A percentile compares a stretch with the other conserved stretches of the same genome.
These are phyloP conservation scores for Automeris io DNA, from an alignment of 2,888 invertebrate species.

Conservation along the genomic window DNA sequence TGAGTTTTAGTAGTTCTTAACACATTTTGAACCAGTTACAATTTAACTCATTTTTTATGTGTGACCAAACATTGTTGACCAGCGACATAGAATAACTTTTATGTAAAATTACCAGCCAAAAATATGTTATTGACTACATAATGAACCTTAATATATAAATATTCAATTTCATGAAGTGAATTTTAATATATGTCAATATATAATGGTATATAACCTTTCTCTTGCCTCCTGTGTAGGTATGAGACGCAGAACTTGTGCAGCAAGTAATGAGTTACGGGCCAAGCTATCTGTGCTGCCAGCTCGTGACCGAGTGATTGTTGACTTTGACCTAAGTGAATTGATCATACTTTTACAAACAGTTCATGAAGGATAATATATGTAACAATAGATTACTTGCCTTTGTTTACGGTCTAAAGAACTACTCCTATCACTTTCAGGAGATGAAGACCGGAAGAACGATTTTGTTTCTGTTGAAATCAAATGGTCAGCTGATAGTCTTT, in stretches of 20 bases:
- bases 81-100: no score
- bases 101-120: no score
- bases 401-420: conserved; percentile 66
- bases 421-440: conserved; percentile 69
- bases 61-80: no score
- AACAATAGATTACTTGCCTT: conserved; percentile 37
- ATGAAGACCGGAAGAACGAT: conserved; percentile 58
- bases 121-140: no score
- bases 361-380: background rate
- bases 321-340: conserved; percentile 47
- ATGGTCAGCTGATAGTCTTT: conserved; percentile 69
- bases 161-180: background rate
- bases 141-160: no score
- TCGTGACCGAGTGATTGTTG: conserved; percentile 59
- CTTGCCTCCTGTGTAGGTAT: conserved; percentile 90
- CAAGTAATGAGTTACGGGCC: conserved; percentile 84
- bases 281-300: conserved; percentile 80
- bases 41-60: no score
- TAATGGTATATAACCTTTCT: conserved; percentile 76
- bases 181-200: background rate
- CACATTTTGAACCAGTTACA: no score
- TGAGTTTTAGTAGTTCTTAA: no score
- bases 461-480: conserved; percentile 62
- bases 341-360: background rate
- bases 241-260: conserved; percentile 87